A percentile compares a stretch with the other conserved stretches of the same genome.
Conservation (phyloP, 2,888 invertebrate genomes). For the Eristalis tenax region DNA sequence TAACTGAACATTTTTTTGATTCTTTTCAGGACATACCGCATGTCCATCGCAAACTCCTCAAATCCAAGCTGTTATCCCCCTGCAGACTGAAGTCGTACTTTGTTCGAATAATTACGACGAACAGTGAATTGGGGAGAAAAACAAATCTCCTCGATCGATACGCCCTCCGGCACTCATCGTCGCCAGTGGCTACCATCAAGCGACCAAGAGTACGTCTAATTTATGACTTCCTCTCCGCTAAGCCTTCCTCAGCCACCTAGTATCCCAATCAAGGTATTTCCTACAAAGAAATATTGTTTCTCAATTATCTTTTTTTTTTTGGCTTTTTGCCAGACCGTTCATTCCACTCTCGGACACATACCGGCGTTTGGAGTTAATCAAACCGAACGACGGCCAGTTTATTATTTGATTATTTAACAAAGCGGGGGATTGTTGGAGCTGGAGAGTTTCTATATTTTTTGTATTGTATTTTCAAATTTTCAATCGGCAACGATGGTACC, state of each 20-base stretch:
- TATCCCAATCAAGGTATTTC: constrained; percentile 38
- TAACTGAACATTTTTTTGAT: not conserved
- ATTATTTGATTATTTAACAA: constrained; percentile 49
- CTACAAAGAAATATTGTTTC: constrained; percentile 22
- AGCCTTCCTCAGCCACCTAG: constrained; percentile 29
- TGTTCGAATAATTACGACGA: not conserved
- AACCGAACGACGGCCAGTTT: constrained; percentile 34
- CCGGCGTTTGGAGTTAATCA: constrained; percentile 50
- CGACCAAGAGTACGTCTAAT: constrained; percentile 23
- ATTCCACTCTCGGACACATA: constrained; percentile 1
- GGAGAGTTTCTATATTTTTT: constrained; percentile 7
- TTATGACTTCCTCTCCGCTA: constrained; percentile 34
- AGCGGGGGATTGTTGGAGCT: not conserved
- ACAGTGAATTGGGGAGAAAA: not conserved
- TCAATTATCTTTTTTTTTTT: constrained; percentile 12
- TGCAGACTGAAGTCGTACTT: not conserved
- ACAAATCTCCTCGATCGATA: not conserved
- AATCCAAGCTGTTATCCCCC: not conserved
- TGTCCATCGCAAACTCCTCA: not conserved
- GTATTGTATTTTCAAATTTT: not conserved
- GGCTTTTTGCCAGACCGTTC: constrained; percentile 27
- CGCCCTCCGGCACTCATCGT: not conserved
- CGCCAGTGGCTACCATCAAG: constrained; percentile 22
- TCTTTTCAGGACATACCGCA: not conserved
- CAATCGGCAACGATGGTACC: constrained; percentile 23